Evolutionary conservation across 2,113 vertebrate genomes (phyloP).

Genomic region (Dasypus novemcinctus): DNA sequence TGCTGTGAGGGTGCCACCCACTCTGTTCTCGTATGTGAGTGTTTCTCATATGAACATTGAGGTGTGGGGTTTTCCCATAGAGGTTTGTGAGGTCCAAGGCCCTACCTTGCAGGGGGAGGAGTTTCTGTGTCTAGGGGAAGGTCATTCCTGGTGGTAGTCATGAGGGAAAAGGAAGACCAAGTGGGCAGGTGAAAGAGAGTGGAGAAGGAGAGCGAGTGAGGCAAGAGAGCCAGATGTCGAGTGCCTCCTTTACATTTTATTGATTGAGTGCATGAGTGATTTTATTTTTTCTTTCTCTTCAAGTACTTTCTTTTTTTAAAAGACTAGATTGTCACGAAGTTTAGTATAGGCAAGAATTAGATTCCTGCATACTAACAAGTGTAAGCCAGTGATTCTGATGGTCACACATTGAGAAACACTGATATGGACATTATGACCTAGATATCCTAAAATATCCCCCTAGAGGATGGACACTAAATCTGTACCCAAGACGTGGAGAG

Average conservation of each 20-base stretch:
- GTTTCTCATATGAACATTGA: rapidly evolving
- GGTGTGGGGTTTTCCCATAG: not conserved
- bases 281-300: too few species aligned
- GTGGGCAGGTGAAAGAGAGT: too few species aligned
- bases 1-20: not conserved
- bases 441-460: not conserved
- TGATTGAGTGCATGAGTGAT: too few species aligned
- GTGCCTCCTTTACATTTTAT: too few species aligned
- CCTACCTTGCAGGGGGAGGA: not conserved
- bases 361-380: not conserved
- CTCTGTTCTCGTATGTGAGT: not conserved
- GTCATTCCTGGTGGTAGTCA: not conserved
- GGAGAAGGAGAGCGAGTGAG: not conserved
- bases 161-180: not conserved
- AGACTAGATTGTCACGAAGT: not conserved
- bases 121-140: too few species aligned
- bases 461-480: not conserved
- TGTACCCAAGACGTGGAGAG: too few species aligned
- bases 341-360: not conserved
- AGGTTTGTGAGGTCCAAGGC: not conserved
- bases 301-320: not conserved
- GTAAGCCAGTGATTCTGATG: not conserved
- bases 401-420: not conserved
- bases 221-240: too few species aligned
- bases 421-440: not conserved